These are phyloP conservation scores for Kobus ellipsiprymnus DNA, from an alignment of 2,113 vertebrate species.

Conservation along the genomic window DNA sequence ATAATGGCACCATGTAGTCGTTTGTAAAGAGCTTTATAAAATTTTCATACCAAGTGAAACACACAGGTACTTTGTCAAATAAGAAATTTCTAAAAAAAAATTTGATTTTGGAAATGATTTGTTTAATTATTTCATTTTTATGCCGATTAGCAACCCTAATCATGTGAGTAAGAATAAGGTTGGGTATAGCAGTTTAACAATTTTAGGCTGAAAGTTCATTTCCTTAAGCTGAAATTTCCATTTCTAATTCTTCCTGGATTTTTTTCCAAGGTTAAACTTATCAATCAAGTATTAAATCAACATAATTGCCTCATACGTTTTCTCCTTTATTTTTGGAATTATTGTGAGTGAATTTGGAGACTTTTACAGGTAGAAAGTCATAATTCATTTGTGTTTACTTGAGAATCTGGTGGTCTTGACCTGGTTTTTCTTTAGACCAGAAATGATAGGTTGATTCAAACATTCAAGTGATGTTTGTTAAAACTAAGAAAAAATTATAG, in stretches of 20 bases:
- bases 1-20: neutral
- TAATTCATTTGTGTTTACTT: neutral
- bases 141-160: neutral
- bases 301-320: neutral
- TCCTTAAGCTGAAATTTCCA: neutral
- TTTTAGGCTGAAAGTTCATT: neutral
- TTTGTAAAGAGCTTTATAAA: neutral
- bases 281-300: neutral
- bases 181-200: neutral
- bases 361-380: neutral
- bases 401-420: neutral
- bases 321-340: neutral
- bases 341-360: neutral
- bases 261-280: neutral
- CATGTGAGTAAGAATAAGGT: neutral
- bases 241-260: neutral
- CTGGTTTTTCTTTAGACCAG: slow-evolving; percentile 10
- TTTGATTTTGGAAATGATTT: neutral
- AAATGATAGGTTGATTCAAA: neutral
- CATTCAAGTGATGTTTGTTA: neutral
- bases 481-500: neutral
- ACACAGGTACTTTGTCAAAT: neutral
- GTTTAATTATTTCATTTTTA: neutral
- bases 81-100: neutral
- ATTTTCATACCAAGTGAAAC: neutral